Base-by-base conservation (phyloP, 2,113 vertebrate species). In the Osmerus eperlanus region DNA sequence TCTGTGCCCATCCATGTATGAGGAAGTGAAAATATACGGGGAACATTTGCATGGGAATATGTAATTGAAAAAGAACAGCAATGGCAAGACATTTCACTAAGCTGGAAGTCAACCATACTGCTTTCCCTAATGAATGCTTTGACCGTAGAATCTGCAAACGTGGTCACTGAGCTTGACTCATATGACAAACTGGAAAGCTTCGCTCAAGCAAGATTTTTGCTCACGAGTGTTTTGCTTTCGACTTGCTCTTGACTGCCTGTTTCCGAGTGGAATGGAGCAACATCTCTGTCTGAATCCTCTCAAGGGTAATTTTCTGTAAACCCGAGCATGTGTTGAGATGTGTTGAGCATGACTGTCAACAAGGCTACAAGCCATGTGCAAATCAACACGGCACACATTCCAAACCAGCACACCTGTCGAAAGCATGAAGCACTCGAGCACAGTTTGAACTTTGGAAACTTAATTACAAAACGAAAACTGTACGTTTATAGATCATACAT, bases 321-420 rank as follows among this genome's bases (percentile, higher is more conserved):
- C 41, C 41, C 1, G 9, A 47, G 41, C 41, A 76, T 65, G 78
- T 77, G 79, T 80, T 75, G 83, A 76, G 84, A 67, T 77, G 72
- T 21, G 32, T 41, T 6, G 32, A 86, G 74, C 80, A 82, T 87
- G 83, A 86, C 76, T 88, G 86, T 87, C 85, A 89, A 81, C 76
- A 74, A 52, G 80, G 72, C 75, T 76, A 77, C 75, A 75, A 77
- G 75, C 84, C 82, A 89, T 90, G 89, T 85, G 88, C 89, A 88
- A 86, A 74, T 83, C 78, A 14, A 73, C 28, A 32, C 86, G 72
- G 77, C 82, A 88, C 85, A 68, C 69, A 75, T 75, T 75, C 82
- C 87, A 86, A 88, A 89, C 85, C 84, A 80, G 63, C 79, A 78
- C 83, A 81, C 87, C 81, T 89, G 85, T 87, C 84, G 79, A 56